Evolutionary conservation across 2,113 vertebrate genomes (phyloP).

Genomic region (Trinectes maculatus): DNA sequence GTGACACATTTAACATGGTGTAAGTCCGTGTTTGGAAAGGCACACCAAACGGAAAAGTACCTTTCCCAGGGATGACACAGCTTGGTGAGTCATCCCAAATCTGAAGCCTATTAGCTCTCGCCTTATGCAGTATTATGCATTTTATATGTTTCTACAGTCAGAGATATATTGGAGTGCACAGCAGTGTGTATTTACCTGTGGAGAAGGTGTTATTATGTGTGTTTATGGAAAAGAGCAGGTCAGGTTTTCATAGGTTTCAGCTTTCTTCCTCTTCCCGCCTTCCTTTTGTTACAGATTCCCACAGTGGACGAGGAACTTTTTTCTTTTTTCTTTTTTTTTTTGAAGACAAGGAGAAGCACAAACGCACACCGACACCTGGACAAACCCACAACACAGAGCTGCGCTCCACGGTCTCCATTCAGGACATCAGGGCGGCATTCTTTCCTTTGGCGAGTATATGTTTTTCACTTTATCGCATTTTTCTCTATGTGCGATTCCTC

Average conservation of each 20-base stretch:
- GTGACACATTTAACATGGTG: too few species aligned
- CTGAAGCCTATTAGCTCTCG: too few species aligned
- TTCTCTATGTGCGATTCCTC: too few species aligned
- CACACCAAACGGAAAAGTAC: background rate
- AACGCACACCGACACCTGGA: conserved; percentile 1
- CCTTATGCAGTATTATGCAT: too few species aligned
- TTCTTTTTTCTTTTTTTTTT: background rate
- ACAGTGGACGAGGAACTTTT: conserved; percentile 35
- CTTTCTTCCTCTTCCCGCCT: conserved; percentile 59
- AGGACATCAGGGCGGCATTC: background rate
- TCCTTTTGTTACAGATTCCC: conserved; percentile 38
- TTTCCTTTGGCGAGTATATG: conserved; percentile 37
- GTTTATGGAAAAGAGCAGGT: conserved; percentile 20
- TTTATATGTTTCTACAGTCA: too few species aligned
- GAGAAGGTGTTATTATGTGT: conserved; percentile 12
- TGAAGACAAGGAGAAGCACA: background rate
- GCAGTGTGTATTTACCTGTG: too few species aligned
- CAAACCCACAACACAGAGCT: background rate
- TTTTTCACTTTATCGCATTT: background rate
- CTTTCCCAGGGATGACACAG: background rate
- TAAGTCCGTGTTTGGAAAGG: too few species aligned
- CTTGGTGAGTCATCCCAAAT: too few species aligned
- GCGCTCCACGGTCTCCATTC: background rate
- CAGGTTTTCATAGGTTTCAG: conserved; percentile 50
- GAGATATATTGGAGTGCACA: too few species aligned